A percentile compares a stretch with the other conserved stretches of the same genome.
Evolutionary conservation across 1,140 invertebrate species (phyloP).

Genomic region (Bombus difficillimus): DNA sequence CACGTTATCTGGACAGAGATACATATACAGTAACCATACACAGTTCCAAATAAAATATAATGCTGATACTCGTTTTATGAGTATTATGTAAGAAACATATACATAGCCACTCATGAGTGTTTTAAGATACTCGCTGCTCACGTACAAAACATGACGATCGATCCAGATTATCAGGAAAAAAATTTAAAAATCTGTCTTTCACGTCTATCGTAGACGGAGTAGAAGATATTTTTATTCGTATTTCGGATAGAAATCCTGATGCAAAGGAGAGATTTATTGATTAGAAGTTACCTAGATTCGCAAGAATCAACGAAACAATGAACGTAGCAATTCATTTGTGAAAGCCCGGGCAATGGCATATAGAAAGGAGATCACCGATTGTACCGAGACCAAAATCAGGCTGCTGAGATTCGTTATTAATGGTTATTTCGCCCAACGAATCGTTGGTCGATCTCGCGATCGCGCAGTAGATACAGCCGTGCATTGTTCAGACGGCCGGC

Average conservation of each 20-base stretch:
- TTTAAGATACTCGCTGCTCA: too few species aligned
- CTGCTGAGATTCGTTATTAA: slow-evolving; percentile 45
- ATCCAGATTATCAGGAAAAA: too few species aligned
- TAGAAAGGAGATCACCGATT: background rate
- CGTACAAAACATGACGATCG: too few species aligned
- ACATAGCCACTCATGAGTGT: too few species aligned
- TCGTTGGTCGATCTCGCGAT: slow-evolving; percentile 30
- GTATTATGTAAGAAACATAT: too few species aligned
- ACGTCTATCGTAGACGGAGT: background rate
- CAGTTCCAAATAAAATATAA: too few species aligned
- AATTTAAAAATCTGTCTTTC: too few species aligned
- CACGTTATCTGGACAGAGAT: too few species aligned
- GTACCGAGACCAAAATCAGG: slow-evolving; percentile 12
- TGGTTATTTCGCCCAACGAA: slow-evolving; percentile 25
- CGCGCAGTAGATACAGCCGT: slow-evolving; percentile 25
- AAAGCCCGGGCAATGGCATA: background rate
- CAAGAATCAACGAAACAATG: background rate
- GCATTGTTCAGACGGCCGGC: slow-evolving; percentile 43
- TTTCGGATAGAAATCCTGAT: background rate
- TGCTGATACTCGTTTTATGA: too few species aligned
- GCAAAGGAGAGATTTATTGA: background rate
- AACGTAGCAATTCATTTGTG: background rate
- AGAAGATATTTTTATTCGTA: background rate
- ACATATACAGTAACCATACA: too few species aligned
- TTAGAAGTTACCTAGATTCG: background rate